These are phyloP conservation scores for Lomographa bimaculata DNA, from an alignment of 2,888 invertebrate species.

Conservation along the genomic window DNA sequence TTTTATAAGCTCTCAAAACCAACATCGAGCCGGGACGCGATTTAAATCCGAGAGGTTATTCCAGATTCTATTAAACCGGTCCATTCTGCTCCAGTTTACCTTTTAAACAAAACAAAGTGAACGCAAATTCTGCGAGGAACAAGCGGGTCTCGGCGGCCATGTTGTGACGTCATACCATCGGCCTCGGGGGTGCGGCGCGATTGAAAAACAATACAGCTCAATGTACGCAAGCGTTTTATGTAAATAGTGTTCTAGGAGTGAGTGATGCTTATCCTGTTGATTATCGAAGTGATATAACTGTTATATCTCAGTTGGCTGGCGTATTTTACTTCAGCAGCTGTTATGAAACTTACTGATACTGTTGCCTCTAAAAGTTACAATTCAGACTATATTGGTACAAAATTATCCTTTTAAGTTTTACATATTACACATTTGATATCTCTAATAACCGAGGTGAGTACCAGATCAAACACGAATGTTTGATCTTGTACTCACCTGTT, in stretches of 20 bases:
- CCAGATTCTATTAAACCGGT: conserved; percentile 25
- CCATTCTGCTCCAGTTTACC: conserved; percentile 29
- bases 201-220: conserved; percentile 41
- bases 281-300: no score
- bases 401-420: no score
- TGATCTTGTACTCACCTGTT: no score
- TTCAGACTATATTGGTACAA: no score
- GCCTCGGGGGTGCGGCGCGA: conserved; percentile 24
- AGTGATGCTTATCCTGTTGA: no score
- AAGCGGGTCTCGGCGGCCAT: conserved; percentile 31
- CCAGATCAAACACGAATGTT: no score
- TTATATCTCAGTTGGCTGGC: no score
- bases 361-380: no score
- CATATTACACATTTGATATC: no score
- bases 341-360: no score
- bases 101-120: conserved; percentile 28
- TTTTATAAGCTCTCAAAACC: conserved; percentile 25
- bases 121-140: conserved; percentile 29
- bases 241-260: conserved; percentile 29
- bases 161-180: conserved; percentile 41
- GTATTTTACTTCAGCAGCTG: no score
- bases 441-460: no score
- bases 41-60: conserved; percentile 26
- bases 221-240: conserved; percentile 26
- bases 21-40: conserved; percentile 17